Evolutionary conservation across 2,113 vertebrate species (phyloP).

Genomic region (Melozone crissalis): DNA sequence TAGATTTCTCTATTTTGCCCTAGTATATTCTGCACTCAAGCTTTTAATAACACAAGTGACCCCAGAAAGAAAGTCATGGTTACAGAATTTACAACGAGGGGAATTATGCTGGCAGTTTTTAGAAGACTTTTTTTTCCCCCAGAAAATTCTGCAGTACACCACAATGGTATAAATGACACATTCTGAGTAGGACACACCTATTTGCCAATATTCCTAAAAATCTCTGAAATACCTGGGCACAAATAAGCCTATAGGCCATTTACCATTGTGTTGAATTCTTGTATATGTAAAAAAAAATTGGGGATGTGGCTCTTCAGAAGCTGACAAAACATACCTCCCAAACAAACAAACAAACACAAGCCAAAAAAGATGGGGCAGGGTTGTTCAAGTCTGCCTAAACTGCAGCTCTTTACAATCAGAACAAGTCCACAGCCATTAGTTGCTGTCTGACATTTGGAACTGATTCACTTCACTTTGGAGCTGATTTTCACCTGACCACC

Average conservation of each 20-base stretch:
- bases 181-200: rapidly evolving
- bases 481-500: background rate
- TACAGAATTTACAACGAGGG: background rate
- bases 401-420: background rate
- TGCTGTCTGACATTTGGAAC: background rate
- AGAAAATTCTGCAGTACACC: background rate
- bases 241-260: background rate
- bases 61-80: background rate
- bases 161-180: background rate
- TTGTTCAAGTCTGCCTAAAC: background rate
- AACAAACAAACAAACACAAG: background rate
- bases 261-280: background rate
- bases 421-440: background rate
- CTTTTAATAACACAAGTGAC: background rate
- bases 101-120: background rate
- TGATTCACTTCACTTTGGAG: background rate
- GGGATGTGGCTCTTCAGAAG: background rate
- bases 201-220: background rate
- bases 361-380: background rate
- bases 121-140: background rate
- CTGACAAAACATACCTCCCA: background rate
- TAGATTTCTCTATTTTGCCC: background rate
- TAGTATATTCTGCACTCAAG: background rate
- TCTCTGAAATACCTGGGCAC: background rate
- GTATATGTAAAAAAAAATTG: background rate